Percentiles rank a stretch among this genome's conserved stretches.
These are phyloP conservation scores for Parazoanthus darwini DNA, from an alignment of 92 coral and sea anemone genomes.

Conservation along the genomic window DNA sequence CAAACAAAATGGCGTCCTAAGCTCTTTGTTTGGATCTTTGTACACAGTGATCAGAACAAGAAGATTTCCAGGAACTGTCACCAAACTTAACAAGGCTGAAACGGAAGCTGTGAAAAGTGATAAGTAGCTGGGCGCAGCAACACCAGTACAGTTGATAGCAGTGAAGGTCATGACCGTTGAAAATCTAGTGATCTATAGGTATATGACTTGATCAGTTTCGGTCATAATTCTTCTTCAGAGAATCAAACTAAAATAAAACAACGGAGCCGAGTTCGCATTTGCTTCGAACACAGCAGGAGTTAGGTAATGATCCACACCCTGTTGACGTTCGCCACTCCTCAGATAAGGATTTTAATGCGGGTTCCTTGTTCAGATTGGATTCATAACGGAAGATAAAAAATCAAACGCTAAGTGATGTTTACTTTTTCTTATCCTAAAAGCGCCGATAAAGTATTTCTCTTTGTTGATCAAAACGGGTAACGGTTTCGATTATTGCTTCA, in stretches of 20 bases:
- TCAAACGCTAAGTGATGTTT: background rate
- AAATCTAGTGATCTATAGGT: background rate
- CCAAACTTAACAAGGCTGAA: background rate
- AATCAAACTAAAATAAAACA: background rate
- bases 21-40: conserved; percentile 22
- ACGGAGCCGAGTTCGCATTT: background rate
- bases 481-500: background rate
- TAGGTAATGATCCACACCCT: background rate
- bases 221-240: background rate
- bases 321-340: background rate
- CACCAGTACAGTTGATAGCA: conserved; percentile 16
- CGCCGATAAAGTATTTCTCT: conserved; percentile 9
- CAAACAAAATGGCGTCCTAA: conserved; percentile 35
- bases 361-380: conserved; percentile 3
- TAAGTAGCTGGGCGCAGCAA: background rate
- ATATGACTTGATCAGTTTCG: too few relatives aligned
- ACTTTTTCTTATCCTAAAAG: conserved; percentile 3
- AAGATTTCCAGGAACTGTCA: conserved; percentile 33
- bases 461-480: background rate
- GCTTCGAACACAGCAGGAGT: background rate
- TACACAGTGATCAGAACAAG: conserved; percentile 34
- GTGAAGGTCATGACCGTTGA: background rate
- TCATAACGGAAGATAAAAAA: background rate
- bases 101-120: conserved; percentile 24
- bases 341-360: conserved; percentile 5